Percentiles rank a stretch among this genome's conserved stretches.
Evolutionary conservation across 2,113 vertebrate species (phyloP).

Genomic region (Mobula hypostoma): DNA sequence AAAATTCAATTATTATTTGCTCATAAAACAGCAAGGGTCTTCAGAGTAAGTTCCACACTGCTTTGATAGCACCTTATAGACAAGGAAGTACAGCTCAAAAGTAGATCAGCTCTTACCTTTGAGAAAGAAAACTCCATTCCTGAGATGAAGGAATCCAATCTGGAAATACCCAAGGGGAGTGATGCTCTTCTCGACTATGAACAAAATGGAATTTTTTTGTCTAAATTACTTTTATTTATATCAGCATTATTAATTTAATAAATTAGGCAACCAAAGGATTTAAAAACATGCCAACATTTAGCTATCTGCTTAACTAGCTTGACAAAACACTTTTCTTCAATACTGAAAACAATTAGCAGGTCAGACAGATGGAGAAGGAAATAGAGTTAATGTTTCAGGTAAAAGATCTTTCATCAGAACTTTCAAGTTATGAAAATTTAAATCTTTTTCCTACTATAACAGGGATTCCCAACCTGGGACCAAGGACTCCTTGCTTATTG

Average conservation of each 20-base stretch:
- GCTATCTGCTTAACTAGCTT: no score
- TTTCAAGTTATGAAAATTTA: no score
- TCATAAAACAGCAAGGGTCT: background rate
- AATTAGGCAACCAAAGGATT: background rate
- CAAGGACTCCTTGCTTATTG: no score
- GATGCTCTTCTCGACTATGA: slow-evolving; percentile 66
- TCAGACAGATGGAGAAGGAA: no score
- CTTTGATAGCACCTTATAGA: background rate
- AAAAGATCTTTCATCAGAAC: no score
- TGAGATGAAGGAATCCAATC: slow-evolving; percentile 72
- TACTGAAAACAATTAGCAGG: no score
- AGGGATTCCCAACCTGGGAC: no score
- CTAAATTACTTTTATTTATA: background rate
- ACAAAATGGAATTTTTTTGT: background rate
- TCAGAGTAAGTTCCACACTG: background rate
- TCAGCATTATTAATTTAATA: background rate
- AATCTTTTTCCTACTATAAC: no score
- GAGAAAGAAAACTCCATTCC: slow-evolving; percentile 66
- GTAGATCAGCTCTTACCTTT: slow-evolving; percentile 55
- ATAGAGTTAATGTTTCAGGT: no score
- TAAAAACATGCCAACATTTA: background rate
- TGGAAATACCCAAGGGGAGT: slow-evolving; percentile 74
- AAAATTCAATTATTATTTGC: background rate
- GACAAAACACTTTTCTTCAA: background rate
- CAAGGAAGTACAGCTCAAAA: background rate